These are phyloP conservation scores for Trachelus stipa DNA, from an alignment of 2,888 invertebrate species.

Conservation along the genomic window DNA sequence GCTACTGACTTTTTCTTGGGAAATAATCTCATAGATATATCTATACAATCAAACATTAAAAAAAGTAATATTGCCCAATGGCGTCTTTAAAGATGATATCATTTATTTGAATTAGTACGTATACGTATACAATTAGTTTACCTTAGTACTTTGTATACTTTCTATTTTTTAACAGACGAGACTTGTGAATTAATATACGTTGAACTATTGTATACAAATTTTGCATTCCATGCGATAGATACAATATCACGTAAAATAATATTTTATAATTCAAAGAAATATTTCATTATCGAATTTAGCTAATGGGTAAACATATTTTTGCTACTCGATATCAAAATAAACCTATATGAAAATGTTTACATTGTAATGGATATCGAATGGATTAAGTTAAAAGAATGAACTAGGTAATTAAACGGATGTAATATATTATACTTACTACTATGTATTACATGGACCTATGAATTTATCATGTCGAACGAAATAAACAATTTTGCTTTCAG, in stretches of 20 bases:
- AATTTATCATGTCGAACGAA: not conserved
- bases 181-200: not conserved
- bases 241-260: not conserved
- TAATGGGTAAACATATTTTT: not conserved
- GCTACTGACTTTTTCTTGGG: slow-evolving; percentile 69
- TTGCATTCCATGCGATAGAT: not conserved
- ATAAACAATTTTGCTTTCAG: not conserved
- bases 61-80: slow-evolving; percentile 51
- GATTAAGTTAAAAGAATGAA: not conserved
- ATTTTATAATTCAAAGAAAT: not conserved
- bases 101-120: not conserved
- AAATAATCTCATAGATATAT: slow-evolving; percentile 67
- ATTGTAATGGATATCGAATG: not conserved
- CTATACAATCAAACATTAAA: slow-evolving; percentile 65
- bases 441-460: not conserved
- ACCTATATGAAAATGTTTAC: not conserved
- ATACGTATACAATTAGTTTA: no score
- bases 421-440: not conserved
- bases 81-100: slow-evolving; percentile 23
- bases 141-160: no score
- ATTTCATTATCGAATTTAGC: not conserved
- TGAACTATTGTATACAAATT: not conserved
- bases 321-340: not conserved
- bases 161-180: no score
- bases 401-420: not conserved